Evolutionary conservation across 2,888 invertebrate species (phyloP).

Genomic region (Lypha dubia): DNA sequence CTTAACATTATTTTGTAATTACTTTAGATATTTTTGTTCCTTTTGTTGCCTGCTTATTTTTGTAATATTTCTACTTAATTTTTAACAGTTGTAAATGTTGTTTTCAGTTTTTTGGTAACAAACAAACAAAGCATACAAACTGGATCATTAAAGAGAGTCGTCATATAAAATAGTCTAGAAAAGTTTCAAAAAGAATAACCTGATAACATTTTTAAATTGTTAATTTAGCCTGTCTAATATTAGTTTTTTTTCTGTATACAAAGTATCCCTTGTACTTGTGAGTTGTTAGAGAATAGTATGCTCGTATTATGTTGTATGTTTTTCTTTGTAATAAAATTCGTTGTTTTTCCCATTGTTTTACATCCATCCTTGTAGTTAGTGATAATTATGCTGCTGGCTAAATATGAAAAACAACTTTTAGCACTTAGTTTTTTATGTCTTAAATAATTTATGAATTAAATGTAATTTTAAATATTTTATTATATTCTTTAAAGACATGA

Average conservation of each 20-base stretch:
- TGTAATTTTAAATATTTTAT: not conserved
- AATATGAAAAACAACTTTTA: constrained; percentile 6
- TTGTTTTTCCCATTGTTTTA: constrained; percentile 21
- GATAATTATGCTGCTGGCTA: constrained; percentile 18
- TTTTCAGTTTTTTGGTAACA: not conserved
- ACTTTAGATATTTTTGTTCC: constrained; percentile 45
- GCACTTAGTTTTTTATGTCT: not conserved
- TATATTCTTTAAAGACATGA: not conserved
- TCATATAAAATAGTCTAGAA: constrained; percentile 27
- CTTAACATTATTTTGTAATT: constrained; percentile 70
- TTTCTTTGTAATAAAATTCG: constrained; percentile 5
- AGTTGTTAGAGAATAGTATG: not conserved
- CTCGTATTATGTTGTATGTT: not conserved
- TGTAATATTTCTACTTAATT: constrained; percentile 8
- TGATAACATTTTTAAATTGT: constrained; percentile 46
- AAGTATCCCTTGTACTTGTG: not conserved
- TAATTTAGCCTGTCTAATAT: constrained; percentile 4
- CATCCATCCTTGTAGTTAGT: not conserved
- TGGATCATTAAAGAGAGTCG: constrained; percentile 50
- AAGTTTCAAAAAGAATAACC: constrained; percentile 36
- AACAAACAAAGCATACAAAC: constrained; percentile 10
- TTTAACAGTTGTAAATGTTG: constrained; percentile 4
- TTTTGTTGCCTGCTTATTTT: constrained; percentile 20
- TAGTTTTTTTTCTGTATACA: not conserved
- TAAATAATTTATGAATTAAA: not conserved